Base-by-base conservation (phyloP, 2,888 invertebrate genomes). In the Eugnorisma glareosa region DNA sequence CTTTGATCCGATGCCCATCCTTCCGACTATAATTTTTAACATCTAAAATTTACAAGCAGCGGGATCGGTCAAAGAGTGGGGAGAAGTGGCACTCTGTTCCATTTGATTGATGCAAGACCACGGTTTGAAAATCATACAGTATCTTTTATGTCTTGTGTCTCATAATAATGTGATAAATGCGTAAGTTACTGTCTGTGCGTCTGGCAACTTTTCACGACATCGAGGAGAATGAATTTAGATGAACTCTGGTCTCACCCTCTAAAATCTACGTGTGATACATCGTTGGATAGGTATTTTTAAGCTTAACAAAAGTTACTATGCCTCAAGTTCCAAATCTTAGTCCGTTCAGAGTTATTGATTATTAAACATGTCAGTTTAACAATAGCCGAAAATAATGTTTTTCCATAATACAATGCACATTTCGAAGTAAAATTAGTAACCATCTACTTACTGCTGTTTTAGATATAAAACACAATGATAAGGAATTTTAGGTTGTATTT, bases 1-100 rank as follows among this genome's bases (percentile, higher is more conserved):
- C 76, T 83, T 83, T 83, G 77, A 80, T 79, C 71, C 31, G 28
- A 40, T 64, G 73, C 43, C 69, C 83, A 81, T 74, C 37, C 71
- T 79, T 69, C 51, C 54, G 81, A 71, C 67, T 63, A 74, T 69
- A 68, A 75, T 81, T 81, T 76, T 79, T 70, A 66, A 77, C 67
- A 79, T 82, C 54, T 48, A 51, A 73, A 43, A 67, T 81, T 45
- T 70, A 77, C 69, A 79, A 87, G 67, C 35, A 48, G 7, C 13
- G 35, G 57, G 43, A 48, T 67, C 61, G 31, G 18, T 67, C 63
- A 64, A 45, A 37, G 15, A 82, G 71, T 66, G 68, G 35, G 54
- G 73, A 61, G 74, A 79, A 73, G 71, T 67, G 68, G 66, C 63
- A 75, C 73, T 79, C 54, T 67, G 57, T 64, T 82, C 64, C 57